Evolutionary conservation across 1,140 invertebrate species (phyloP).

Genomic region (Trichonephila inaurata): DNA sequence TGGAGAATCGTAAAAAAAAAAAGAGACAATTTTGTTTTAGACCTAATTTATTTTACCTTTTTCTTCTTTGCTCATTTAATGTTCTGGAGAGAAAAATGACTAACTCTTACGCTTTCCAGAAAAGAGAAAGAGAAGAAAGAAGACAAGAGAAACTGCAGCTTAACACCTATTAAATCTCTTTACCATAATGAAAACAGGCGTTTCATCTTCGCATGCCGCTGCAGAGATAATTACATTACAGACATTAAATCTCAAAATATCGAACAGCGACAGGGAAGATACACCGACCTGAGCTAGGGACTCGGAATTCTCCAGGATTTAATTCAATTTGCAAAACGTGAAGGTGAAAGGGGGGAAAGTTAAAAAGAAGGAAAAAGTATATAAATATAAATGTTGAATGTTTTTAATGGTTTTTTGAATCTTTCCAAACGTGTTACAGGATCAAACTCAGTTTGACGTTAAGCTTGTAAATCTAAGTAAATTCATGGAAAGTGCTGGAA

Average conservation of each 20-base stretch:
- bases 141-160: background rate
- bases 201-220: background rate
- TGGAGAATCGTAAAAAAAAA: too few relatives aligned
- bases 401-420: constrained; percentile 23
- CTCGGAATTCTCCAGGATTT: constrained; percentile 23
- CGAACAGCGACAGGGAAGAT: background rate
- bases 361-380: background rate
- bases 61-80: too few relatives aligned
- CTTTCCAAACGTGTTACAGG: background rate
- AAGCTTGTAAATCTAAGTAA: constrained; percentile 44
- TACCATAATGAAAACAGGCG: constrained; percentile 7
- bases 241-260: constrained; percentile 54
- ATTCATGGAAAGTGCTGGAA: background rate
- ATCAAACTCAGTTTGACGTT: constrained; percentile 27
- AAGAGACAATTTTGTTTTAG: too few relatives aligned
- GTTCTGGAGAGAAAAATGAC: too few relatives aligned
- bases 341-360: background rate
- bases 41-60: too few relatives aligned
- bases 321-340: constrained; percentile 28
- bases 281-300: background rate
- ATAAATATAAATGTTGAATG: constrained; percentile 2
- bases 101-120: too few relatives aligned
- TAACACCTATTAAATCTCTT: constrained; percentile 52
- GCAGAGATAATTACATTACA: constrained; percentile 50
- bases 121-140: background rate